Evolutionary conservation across 2,888 invertebrate species (phyloP), one percentile per base, ranked within the genome.

Genomic region (Mesorhabditis spiculigera): DNA sequence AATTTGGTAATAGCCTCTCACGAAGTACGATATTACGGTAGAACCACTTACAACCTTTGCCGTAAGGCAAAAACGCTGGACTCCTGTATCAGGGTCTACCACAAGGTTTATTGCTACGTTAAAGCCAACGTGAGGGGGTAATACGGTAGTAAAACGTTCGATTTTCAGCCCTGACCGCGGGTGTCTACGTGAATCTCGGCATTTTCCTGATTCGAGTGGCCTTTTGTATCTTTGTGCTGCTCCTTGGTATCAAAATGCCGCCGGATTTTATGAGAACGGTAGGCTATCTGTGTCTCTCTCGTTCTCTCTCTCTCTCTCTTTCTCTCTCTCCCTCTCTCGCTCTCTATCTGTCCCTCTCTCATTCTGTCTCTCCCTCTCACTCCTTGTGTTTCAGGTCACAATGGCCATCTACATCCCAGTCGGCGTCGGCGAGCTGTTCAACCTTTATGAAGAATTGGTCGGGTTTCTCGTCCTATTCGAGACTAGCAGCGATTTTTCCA

Each of bases 381-480:
- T 50, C 58, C 8, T n/a, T 13, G n/a, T 13, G 10, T 50, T 13
- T 50, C n/a, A 50, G 8, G 73, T 78, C 65, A 75, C 78, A 0
- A 74, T 74, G 45, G 50, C 76, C 16, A 74, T 78, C n/a, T 78
- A 76, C 70, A 68, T 75, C 50, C 74, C 78, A 5, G 73, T 78
- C 8, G 67, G 71, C n/a, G 58, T 74, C 5, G 68, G 73, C 3
- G 78, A 78, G 66, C 28, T 73, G 28, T 73, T 76, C 72, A 76
- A 75, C 13, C 66, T 76, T 43, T 78, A 78, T 68, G 68, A 69
- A 41, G 78, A 78, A 62, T 45, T 71, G 13, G 75, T 70, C 13
- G 66, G 50, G 10, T 78, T 67, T 65, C 62, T 68, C 13, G 64
- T 68, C n/a, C 63, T 73, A 44, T 78, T 78, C 68, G 66, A 69